These are phyloP conservation scores for Mastomys natalensis DNA, from an alignment of 2,113 vertebrate species.

Conservation along the genomic window DNA sequence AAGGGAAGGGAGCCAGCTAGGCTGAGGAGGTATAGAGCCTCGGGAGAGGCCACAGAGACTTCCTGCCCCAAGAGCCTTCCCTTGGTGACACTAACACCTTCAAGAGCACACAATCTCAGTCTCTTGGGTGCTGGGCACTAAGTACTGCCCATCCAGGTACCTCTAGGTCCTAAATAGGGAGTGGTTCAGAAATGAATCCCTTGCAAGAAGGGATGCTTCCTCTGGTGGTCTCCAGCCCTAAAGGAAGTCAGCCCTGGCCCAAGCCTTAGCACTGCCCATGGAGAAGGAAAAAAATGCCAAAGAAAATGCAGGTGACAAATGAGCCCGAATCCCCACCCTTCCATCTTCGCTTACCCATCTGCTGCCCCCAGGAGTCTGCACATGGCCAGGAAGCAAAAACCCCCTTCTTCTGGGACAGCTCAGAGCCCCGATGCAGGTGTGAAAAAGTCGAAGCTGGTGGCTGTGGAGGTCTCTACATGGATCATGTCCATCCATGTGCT, in stretches of 20 bases:
- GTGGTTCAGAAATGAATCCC: not conserved
- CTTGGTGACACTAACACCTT: not conserved
- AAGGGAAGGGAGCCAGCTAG: not conserved
- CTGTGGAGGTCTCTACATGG: slow-evolving; percentile 77
- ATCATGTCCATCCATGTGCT: slow-evolving; percentile 69
- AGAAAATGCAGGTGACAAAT: slow-evolving; percentile 68
- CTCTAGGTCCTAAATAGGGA: not conserved
- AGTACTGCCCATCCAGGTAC: not conserved
- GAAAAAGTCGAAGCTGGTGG: slow-evolving; percentile 82
- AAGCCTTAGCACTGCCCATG: slow-evolving; percentile 40
- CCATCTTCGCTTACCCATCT: not conserved
- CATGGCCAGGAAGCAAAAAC: slow-evolving; percentile 68
- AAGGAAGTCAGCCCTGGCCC: slow-evolving; percentile 39
- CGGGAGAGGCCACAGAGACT: not conserved
- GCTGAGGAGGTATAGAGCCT: not conserved
- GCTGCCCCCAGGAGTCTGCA: slow-evolving; percentile 81
- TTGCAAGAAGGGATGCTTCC: not conserved
- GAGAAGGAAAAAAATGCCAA: slow-evolving; percentile 64
- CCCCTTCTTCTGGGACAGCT: slow-evolving; percentile 77
- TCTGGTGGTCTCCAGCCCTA: not conserved
- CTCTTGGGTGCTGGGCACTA: not conserved
- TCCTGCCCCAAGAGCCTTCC: not conserved
- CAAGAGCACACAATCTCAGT: not conserved
- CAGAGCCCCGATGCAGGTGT: slow-evolving; percentile 80
- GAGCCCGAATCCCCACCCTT: slow-evolving; percentile 54